A percentile compares a stretch with the other conserved stretches of the same genome.
phyloP scores from a whole-genome alignment of 2,797 vertebrate genomes.

The Tiaroga cobitis region DNA sequence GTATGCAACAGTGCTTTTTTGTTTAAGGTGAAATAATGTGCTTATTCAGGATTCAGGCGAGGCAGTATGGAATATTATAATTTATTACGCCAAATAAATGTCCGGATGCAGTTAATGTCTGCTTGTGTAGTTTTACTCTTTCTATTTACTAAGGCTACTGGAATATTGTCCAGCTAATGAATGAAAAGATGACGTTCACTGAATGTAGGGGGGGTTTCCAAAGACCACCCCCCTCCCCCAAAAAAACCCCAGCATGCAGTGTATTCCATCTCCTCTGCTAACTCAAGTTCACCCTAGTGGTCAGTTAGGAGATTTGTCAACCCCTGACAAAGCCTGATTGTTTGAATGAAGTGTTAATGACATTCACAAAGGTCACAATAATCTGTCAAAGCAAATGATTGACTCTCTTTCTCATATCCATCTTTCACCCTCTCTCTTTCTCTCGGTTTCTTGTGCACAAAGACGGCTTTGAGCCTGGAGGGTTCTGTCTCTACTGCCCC shows the following conservation, averaged over 20 bases:
- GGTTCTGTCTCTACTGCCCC: slow-evolving; percentile 20
- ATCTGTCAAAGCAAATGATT: slow-evolving; percentile 33
- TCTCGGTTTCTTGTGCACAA: slow-evolving; percentile 32
- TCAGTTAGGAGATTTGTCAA: slow-evolving; percentile 13
- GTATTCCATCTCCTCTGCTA: background rate
- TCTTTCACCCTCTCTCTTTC: background rate
- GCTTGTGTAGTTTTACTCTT: slow-evolving; percentile 29
- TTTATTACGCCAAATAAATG: slow-evolving; percentile 53
- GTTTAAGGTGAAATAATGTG: slow-evolving; percentile 47
- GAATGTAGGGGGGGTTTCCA: slow-evolving; percentile 6
- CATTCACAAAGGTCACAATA: slow-evolving; percentile 45
- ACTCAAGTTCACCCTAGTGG: slow-evolving; percentile 9
- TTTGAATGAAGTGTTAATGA: slow-evolving; percentile 45
- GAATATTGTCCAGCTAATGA: slow-evolving; percentile 11
- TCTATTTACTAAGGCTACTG: slow-evolving; percentile 11
- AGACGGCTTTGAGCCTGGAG: slow-evolving; percentile 49
- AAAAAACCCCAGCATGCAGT: background rate
- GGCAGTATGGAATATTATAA: slow-evolving; percentile 49
- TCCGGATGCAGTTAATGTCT: slow-evolving; percentile 43
- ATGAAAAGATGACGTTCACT: slow-evolving; percentile 7
- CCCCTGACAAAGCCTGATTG: slow-evolving; percentile 21
- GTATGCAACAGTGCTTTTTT: slow-evolving; percentile 52
- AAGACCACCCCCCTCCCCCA: background rate
- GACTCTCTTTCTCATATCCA: slow-evolving; percentile 23
- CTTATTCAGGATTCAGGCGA: slow-evolving; percentile 52